phyloP scores from a whole-genome alignment of 2,113 vertebrate species.

The Peromyscus californicus region DNA sequence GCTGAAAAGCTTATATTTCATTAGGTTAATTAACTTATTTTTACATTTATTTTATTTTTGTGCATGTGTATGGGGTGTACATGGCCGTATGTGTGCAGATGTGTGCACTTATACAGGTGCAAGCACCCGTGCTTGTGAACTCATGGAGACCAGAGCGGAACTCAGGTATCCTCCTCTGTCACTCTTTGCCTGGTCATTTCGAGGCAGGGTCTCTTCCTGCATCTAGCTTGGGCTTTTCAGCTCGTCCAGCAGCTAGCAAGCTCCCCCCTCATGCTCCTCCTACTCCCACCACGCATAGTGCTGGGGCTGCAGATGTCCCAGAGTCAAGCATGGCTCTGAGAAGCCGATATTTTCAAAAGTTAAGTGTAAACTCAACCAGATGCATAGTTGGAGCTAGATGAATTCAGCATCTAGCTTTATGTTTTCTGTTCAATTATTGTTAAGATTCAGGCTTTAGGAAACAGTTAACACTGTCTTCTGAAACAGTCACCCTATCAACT shows the following conservation, averaged over 20 bases:
- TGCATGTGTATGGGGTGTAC: too few relatives aligned
- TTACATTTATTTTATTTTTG: neutral
- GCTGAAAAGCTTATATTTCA: neutral
- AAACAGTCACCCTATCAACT: neutral
- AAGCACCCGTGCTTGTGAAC: neutral
- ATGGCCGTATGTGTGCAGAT: neutral
- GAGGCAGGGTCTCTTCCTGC: neutral
- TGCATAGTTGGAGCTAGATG: neutral
- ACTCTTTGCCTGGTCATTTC: neutral
- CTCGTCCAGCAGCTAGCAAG: neutral
- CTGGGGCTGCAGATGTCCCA: neutral
- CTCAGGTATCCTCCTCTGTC: neutral
- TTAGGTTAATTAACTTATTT: neutral
- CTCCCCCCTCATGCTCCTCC: too few relatives aligned
- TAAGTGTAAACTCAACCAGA: constrained; percentile 5
- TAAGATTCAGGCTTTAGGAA: constrained; percentile 6
- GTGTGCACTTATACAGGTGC: neutral
- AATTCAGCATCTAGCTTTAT: constrained; percentile 37
- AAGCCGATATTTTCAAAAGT: neutral
- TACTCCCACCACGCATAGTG: neutral
- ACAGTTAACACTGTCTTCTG: neutral
- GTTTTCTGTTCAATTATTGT: neutral
- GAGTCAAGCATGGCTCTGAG: neutral
- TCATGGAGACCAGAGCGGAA: neutral
- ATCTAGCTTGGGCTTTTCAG: neutral